Conservation (phyloP, 2,888 invertebrate genomes). For the Lycophotia porphyrea region DNA sequence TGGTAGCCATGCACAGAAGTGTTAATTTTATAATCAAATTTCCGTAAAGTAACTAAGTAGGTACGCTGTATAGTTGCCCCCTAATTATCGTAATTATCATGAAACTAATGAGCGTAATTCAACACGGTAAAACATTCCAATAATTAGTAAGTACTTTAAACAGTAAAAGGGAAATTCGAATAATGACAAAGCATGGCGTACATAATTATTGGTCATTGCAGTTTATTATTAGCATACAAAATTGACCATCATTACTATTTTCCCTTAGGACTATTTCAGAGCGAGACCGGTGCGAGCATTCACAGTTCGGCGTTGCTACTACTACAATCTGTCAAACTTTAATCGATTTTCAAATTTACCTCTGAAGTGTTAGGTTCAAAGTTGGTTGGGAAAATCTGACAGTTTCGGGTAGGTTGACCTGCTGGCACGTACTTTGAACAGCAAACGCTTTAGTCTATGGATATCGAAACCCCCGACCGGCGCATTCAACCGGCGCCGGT, state of each 20-base stretch:
- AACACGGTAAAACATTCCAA: background rate
- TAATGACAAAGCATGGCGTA: slow-evolving; percentile 6
- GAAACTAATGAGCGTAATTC: background rate
- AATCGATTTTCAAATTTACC: too few species aligned
- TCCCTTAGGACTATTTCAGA: background rate
- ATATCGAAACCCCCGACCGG: background rate
- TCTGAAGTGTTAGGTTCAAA: too few species aligned
- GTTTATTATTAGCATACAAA: background rate
- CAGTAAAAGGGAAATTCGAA: background rate
- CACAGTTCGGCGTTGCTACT: too few species aligned
- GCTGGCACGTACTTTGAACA: background rate
- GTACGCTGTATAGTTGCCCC: too few species aligned
- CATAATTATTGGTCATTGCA: background rate
- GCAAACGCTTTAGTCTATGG: too few species aligned
- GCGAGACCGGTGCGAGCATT: too few species aligned
- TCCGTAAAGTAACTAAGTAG: too few species aligned
- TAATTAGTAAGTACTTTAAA: background rate
- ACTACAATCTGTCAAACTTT: too few species aligned
- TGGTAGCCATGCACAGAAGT: too few species aligned
- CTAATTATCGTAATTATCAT: background rate
- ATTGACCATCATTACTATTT: background rate
- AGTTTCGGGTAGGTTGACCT: too few species aligned
- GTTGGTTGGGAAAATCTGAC: too few species aligned
- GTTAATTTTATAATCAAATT: too few species aligned
- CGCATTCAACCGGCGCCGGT: background rate